Evolutionary conservation across 2,888 invertebrate genomes (phyloP), one percentile per base, ranked within the genome.

Genomic region (Hirudinaria manillensis): DNA sequence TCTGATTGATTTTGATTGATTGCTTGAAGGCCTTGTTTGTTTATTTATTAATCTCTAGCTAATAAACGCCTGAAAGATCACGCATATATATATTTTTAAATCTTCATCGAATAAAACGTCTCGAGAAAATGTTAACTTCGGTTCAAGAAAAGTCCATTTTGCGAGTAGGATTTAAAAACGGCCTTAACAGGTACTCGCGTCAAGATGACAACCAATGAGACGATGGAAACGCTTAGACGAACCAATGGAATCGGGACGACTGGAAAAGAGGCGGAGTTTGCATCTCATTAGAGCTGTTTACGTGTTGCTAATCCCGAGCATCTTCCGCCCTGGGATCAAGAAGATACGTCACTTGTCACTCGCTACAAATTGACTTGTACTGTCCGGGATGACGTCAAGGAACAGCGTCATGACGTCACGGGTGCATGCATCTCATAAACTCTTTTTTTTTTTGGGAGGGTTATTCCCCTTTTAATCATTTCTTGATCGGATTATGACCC

Each of bases 311-410:
- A 61, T 32, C 32, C 13, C 32, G 34, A 16, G 32, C 68, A 4
- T 32, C 32, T 36, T 68, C 68, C 68, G 68, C 68, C 68, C 68
- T n/a, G 34, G 68, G 68, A 68, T 68, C 36, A 68, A 68, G 68
- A 61, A 24, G 61, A 61, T 61, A 61, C 61, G 61, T 61, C 61
- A 61, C 61, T 61, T 61, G 61, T 61, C 61, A 61, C 61, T 24
- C n/a, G 61, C 24, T 61, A 61, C 61, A 61, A 61, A 61, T 61
- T 61, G 61, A 61, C 61, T 61, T 61, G 61, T 61, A 61, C 61
- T 61, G 24, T 61, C 61, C 61, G 10, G 1, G 61, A 24, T 61
- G 24, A 61, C 61, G 61, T 61, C 61, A 61, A 24, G 61, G n/a
- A 29, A 61, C 10, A 61, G 61, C 24, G 24, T 61, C 61, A 61